A percentile compares a stretch with the other conserved stretches of the same genome.
phyloP scores from a whole-genome alignment of 2,797 vertebrate genomes.

The Poeciliopsis gracilis region DNA sequence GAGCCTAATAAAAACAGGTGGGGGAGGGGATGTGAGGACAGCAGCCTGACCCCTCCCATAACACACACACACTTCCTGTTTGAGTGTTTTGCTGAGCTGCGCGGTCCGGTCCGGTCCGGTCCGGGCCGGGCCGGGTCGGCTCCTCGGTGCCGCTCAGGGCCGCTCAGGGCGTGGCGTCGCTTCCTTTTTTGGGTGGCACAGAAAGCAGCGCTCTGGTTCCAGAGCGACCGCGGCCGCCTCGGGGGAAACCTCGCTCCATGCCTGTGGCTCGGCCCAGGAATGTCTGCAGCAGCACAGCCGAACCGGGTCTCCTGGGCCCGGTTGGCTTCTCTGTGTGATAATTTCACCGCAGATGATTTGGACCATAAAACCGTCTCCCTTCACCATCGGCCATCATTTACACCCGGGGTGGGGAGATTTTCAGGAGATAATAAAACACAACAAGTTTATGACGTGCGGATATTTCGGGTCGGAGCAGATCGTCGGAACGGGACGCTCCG shows the following conservation, averaged over 20 bases:
- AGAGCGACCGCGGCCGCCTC: conserved; percentile 53
- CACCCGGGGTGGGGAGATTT: not conserved
- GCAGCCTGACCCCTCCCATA: not conserved
- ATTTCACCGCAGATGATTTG: conserved; percentile 55
- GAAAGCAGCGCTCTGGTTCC: conserved; percentile 59
- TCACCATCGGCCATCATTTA: conserved; percentile 26
- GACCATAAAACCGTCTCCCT: conserved; percentile 14
- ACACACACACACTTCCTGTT: not conserved
- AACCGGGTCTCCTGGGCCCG: conserved; percentile 36
- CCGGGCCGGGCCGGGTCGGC: not conserved
- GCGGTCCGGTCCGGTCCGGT: not conserved
- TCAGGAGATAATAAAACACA: not conserved
- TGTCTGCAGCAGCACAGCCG: too few species aligned
- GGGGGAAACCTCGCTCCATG: conserved; percentile 55
- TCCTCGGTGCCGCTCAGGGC: conserved; percentile 32
- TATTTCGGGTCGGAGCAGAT: not conserved
- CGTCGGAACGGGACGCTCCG: not conserved
- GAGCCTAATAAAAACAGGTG: conserved; percentile 42
- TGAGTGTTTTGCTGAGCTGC: not conserved
- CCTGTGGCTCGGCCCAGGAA: conserved; percentile 72
- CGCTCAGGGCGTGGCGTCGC: conserved; percentile 31
- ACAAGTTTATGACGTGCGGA: not conserved
- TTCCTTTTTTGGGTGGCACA: conserved; percentile 61
- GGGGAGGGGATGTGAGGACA: conserved; percentile 7
- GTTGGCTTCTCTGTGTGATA: conserved; percentile 43